Evolutionary conservation across 2,797 vertebrate species (phyloP).

Genomic region (Hirundo rustica): DNA sequence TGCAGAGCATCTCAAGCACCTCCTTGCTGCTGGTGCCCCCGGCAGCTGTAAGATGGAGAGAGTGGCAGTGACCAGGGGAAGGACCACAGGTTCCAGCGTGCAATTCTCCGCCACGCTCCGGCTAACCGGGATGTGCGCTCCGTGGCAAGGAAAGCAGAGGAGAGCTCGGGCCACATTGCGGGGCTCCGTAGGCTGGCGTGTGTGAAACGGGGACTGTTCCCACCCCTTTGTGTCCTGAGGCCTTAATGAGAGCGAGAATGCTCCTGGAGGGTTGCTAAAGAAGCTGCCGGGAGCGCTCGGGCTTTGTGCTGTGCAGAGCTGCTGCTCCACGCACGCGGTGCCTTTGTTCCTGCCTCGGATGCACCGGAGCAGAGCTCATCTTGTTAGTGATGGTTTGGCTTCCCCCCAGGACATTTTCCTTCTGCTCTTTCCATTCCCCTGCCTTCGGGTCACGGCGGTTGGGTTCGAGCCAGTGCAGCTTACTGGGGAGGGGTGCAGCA

Average conservation of each 20-base stretch:
- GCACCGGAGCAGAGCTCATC: neutral
- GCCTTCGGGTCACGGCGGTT: rapidly evolving
- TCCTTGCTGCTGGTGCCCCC: neutral
- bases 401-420: neutral
- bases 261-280: neutral
- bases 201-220: neutral
- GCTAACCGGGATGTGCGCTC: neutral
- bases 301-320: neutral
- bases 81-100: conserved; percentile 42
- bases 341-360: conserved; percentile 28
- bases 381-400: neutral
- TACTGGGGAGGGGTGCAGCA: neutral
- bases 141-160: neutral
- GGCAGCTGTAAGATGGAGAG: neutral
- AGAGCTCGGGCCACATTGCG: neutral
- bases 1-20: neutral
- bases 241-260: neutral
- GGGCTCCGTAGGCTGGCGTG: neutral
- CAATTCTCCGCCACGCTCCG: rapidly evolving
- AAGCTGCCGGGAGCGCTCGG: neutral
- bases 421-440: neutral
- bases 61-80: neutral
- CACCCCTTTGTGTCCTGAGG: neutral
- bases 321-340: neutral
- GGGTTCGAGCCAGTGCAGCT: neutral